These are phyloP conservation scores for Acleris holmiana DNA, from an alignment of 2,888 invertebrate species.

Conservation along the genomic window DNA sequence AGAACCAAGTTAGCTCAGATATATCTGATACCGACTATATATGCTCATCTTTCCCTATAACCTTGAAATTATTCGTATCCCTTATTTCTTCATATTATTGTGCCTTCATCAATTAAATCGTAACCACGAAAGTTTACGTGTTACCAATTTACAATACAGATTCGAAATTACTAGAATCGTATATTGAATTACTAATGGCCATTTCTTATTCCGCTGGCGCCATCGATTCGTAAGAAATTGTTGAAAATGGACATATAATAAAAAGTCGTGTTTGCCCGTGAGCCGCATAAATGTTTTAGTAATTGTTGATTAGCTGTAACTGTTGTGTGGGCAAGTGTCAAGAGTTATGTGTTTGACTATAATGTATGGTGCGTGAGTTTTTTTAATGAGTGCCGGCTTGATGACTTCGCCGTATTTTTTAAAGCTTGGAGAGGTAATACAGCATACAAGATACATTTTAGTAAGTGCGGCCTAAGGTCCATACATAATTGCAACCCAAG, in stretches of 20 bases:
- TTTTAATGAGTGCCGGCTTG: not conserved
- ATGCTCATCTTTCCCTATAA: no score
- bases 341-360: constrained; percentile 1
- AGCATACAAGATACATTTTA: no score
- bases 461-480: no score
- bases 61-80: no score
- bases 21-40: no score
- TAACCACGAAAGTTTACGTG: constrained; percentile 31
- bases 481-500: no score
- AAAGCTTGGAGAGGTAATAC: no score
- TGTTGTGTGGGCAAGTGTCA: constrained; percentile 6
- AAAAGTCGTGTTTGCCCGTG: constrained; percentile 18
- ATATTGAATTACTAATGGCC: constrained; percentile 12
- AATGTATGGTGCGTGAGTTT: not conserved
- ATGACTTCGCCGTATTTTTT: no score
- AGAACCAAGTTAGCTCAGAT: no score
- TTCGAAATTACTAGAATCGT: constrained; percentile 46
- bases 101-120: not conserved
- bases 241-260: constrained; percentile 15
- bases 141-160: constrained; percentile 41
- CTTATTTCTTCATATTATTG: no score
- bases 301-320: constrained; percentile 24
- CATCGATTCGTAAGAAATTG: constrained; percentile 18
- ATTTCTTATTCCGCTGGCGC: constrained; percentile 15
- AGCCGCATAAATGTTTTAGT: constrained; percentile 16